Base-by-base conservation (phyloP, 2,888 invertebrate genomes). In the Meloe dianella region DNA sequence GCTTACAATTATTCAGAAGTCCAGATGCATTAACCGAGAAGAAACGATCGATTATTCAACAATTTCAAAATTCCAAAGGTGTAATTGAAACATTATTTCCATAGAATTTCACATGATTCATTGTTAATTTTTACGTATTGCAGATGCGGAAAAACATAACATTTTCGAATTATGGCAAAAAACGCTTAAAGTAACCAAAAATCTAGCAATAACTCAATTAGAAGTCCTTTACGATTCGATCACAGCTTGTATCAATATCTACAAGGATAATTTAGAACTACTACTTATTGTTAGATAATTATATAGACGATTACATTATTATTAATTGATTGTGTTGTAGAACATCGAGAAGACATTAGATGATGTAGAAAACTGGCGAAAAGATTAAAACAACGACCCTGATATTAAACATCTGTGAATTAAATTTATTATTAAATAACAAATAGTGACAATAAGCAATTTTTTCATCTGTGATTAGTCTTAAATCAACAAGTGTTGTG, bases 141-240 rank as follows among this genome's bases (percentile, higher is more conserved):
- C 30, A 61, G 22, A 59, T 30, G 3, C 14, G 14, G 14, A 38
- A n/a, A 38, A 6, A 14, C 14, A 2, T 38, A 74, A 73, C 65
- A 77, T 81, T 61, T 76, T 73, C 60, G 73, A 71, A 68, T 67
- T 82, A 63, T 82, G 79, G 78, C 76, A 74, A 63, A 74, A 77
- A n/a, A 71, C 79, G 5, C 24, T 75, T 51, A 68, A 73, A 41
- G 81, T 81, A 27, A 77, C 80, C 1, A 76, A 76, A 68, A 74
- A 77, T 66, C 79, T 81, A 76, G 71, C 77, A 1, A 77, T 82
- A 12, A 71, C 78, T 2, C 78, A 81, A 67, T 70, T 83, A 61
- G 82, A 83, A 71, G 70, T 82, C 22, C 70, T 82, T 3, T 82
- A 83, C 71, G 82, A 82, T 67, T 79, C 80, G 51, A 78, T 82